Percentiles rank a stretch among this genome's conserved stretches.
Conservation (phyloP, 2,888 invertebrate species). For the Timema podura region DNA sequence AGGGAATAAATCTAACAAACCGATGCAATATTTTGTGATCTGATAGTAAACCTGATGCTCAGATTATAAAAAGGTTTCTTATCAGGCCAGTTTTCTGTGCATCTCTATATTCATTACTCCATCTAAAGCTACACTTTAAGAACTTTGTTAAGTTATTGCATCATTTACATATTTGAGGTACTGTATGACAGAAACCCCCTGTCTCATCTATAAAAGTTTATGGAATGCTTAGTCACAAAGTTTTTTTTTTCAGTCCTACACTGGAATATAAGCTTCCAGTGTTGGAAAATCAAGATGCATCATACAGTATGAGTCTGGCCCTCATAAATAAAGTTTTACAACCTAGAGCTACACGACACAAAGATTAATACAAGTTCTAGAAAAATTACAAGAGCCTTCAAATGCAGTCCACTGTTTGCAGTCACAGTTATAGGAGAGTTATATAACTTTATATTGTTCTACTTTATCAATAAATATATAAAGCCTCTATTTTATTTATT, state of each 20-base stretch:
- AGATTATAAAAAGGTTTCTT: constrained; percentile 22
- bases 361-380: constrained; percentile 34
- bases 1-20: constrained; percentile 34
- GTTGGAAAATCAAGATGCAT: constrained; percentile 33
- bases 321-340: constrained; percentile 33
- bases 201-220: constrained; percentile 34
- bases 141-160: constrained; percentile 48
- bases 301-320: constrained; percentile 32
- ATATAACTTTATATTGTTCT: constrained; percentile 18
- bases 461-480: constrained; percentile 15
- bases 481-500: not conserved
- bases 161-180: constrained; percentile 52
- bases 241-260: constrained; percentile 32
- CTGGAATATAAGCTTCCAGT: constrained; percentile 30
- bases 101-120: constrained; percentile 31
- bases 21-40: constrained; percentile 30
- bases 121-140: constrained; percentile 35
- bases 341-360: constrained; percentile 36
- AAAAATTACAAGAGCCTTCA: constrained; percentile 33
- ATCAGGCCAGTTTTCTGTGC: constrained; percentile 31
- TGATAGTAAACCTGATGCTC: constrained; percentile 27
- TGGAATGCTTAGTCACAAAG: constrained; percentile 35
- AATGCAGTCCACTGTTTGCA: constrained; percentile 31
- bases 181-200: constrained; percentile 51
- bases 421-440: not conserved